phyloP scores from a whole-genome alignment of 30 jellyfish, hydroid and myxozoan species.

The Nemopilema nomurai region DNA sequence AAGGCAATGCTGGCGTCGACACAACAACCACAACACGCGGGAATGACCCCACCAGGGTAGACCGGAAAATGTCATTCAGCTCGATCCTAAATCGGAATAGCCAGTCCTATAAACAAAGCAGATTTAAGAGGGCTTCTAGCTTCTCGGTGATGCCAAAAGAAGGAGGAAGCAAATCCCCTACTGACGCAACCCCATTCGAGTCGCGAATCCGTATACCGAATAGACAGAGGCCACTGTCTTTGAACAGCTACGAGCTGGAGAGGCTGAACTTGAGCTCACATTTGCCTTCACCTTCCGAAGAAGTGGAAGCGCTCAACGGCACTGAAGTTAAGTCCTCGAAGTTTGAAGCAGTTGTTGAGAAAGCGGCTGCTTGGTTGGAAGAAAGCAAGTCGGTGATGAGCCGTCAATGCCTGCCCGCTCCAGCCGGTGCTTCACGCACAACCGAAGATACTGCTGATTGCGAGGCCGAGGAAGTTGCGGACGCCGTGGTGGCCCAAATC shows the following conservation, averaged over 20 bases:
- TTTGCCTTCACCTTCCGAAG: slow-evolving; percentile 15
- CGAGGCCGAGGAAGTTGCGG: not conserved
- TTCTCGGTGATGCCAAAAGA: slow-evolving; percentile 32
- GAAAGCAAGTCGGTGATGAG: slow-evolving; percentile 46
- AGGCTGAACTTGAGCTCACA: not conserved
- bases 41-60: slow-evolving; percentile 10
- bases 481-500: not conserved
- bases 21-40: not conserved
- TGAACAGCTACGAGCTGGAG: slow-evolving; percentile 31
- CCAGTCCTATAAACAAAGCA: slow-evolving; percentile 44
- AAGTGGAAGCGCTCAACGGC: not conserved
- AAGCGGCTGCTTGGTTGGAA: slow-evolving; percentile 63
- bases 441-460: not conserved
- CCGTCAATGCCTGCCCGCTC: not conserved
- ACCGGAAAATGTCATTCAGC: slow-evolving; percentile 49
- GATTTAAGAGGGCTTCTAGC: slow-evolving; percentile 48
- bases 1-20: not conserved
- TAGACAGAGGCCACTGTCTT: slow-evolving; percentile 53
- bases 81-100: slow-evolving; percentile 57
- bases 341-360: slow-evolving; percentile 38
- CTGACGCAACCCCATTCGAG: slow-evolving; percentile 1
- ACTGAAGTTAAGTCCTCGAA: not conserved
- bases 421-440: not conserved
- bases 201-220: slow-evolving; percentile 27
- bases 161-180: not conserved